Percentiles rank a stretch among this genome's conserved stretches.
Conservation (phyloP, 64 coral and sea anemone species). For the Catalaphyllia jardinei region DNA sequence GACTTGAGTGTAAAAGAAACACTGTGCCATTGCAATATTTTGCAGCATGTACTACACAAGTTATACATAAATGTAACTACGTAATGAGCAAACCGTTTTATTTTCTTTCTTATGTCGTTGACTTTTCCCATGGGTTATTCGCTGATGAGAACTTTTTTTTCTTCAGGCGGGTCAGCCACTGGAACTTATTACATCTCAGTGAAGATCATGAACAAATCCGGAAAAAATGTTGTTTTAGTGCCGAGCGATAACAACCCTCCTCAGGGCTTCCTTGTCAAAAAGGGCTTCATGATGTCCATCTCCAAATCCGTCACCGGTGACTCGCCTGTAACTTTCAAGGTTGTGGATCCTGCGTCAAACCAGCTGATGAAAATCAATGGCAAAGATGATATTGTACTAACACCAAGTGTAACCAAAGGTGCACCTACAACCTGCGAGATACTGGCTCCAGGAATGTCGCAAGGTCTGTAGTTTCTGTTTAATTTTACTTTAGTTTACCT, state of each 20-base stretch:
- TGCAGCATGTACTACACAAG: too few relatives aligned
- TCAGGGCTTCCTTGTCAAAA: slow-evolving; percentile 45
- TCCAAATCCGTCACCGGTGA: slow-evolving; percentile 61
- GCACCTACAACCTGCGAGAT: slow-evolving; percentile 45
- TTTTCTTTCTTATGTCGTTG: too few relatives aligned
- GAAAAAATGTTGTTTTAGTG: slow-evolving; percentile 55
- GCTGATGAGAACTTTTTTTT: not conserved
- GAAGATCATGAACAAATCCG: slow-evolving; percentile 73
- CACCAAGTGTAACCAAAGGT: slow-evolving; percentile 49
- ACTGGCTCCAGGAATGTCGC: slow-evolving; percentile 37
- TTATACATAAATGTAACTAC: too few relatives aligned
- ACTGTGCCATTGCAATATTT: too few relatives aligned
- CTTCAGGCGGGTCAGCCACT: slow-evolving; percentile 19
- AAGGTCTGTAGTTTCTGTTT: slow-evolving; percentile 15
- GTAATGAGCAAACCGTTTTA: too few relatives aligned
- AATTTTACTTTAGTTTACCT: not conserved
- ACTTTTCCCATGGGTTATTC: too few relatives aligned
- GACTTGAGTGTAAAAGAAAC: too few relatives aligned
- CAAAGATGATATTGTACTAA: slow-evolving; percentile 24
- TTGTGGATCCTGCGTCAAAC: slow-evolving; percentile 39
- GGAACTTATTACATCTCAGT: slow-evolving; percentile 62
- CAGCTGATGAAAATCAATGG: slow-evolving; percentile 60
- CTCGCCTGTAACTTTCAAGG: slow-evolving; percentile 45
- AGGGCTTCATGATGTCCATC: slow-evolving; percentile 29
- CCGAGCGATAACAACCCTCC: slow-evolving; percentile 52